Percentiles rank a stretch among this genome's conserved stretches.
Evolutionary conservation across 1,140 invertebrate genomes (phyloP).

Genomic region (Drosophila melanica): DNA sequence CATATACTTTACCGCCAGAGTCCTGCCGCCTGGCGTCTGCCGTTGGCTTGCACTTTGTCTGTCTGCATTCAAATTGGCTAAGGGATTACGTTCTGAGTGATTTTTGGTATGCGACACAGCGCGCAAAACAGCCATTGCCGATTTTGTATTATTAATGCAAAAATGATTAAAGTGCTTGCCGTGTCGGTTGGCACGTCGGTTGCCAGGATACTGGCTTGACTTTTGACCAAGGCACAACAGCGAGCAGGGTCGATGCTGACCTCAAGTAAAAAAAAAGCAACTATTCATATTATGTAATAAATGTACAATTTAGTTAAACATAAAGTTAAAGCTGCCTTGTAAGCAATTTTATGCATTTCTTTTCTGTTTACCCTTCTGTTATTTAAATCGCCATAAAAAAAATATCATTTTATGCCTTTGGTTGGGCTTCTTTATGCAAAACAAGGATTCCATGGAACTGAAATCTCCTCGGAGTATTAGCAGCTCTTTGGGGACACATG

Average conservation of each 20-base stretch:
- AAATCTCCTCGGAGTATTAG: conserved; percentile 40
- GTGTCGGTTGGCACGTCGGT: neutral
- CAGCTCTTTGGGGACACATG: conserved; percentile 40
- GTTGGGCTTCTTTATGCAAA: conserved; percentile 17
- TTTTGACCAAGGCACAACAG: neutral
- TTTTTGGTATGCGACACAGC: conserved; percentile 21
- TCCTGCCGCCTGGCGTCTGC: neutral
- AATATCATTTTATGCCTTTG: neutral
- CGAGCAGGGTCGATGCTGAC: neutral
- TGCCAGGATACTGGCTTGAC: neutral
- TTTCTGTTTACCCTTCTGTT: neutral
- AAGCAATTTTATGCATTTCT: no score
- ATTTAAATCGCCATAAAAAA: neutral
- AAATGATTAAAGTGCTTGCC: conserved; percentile 55
- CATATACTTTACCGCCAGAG: neutral
- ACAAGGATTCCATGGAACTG: neutral
- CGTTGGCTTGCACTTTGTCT: conserved; percentile 26
- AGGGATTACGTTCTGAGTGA: conserved; percentile 74
- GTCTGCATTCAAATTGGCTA: conserved; percentile 67
- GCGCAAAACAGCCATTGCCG: conserved; percentile 28
- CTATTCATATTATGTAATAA: no score
- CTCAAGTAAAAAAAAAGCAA: neutral
- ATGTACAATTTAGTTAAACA: no score
- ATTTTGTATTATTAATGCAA: conserved; percentile 67
- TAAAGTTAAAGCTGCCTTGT: no score